Conservation (phyloP, 1,140 invertebrate genomes). For the Papilio machaon region DNA sequence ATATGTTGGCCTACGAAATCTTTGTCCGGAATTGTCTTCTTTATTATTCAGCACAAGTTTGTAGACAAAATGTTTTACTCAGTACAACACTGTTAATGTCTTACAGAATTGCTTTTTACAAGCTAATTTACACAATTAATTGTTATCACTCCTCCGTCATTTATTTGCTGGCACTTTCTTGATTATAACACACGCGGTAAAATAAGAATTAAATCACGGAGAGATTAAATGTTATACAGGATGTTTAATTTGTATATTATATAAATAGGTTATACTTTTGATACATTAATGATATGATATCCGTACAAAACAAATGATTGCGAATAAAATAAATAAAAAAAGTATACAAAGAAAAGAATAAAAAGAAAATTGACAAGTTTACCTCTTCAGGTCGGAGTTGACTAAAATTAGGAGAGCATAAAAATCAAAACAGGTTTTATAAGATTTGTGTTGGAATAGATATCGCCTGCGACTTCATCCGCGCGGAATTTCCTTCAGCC, state of each 20-base stretch:
- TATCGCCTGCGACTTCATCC: too few species aligned
- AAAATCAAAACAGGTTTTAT: too few species aligned
- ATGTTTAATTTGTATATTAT: neutral
- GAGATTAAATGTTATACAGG: neutral
- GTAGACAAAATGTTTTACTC: neutral
- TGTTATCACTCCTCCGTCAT: neutral
- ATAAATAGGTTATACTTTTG: neutral
- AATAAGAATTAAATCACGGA: slow-evolving; percentile 17
- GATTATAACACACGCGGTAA: slow-evolving; percentile 5
- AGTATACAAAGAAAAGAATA: too few species aligned
- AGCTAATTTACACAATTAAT: slow-evolving; percentile 30
- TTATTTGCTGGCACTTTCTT: slow-evolving; percentile 30
- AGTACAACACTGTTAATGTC: neutral
- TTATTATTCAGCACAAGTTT: neutral
- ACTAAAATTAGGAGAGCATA: too few species aligned
- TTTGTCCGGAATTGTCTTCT: neutral
- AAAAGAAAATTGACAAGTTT: too few species aligned
- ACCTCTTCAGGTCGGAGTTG: too few species aligned
- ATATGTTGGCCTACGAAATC: neutral
- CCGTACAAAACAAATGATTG: too few species aligned
- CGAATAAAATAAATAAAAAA: too few species aligned
- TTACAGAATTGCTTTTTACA: neutral
- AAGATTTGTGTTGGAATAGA: too few species aligned
- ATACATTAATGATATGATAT: too few species aligned
- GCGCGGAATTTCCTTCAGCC: too few species aligned